Evolutionary conservation across 2,888 invertebrate species (phyloP).

Genomic region (Platynereis dumerilii): DNA sequence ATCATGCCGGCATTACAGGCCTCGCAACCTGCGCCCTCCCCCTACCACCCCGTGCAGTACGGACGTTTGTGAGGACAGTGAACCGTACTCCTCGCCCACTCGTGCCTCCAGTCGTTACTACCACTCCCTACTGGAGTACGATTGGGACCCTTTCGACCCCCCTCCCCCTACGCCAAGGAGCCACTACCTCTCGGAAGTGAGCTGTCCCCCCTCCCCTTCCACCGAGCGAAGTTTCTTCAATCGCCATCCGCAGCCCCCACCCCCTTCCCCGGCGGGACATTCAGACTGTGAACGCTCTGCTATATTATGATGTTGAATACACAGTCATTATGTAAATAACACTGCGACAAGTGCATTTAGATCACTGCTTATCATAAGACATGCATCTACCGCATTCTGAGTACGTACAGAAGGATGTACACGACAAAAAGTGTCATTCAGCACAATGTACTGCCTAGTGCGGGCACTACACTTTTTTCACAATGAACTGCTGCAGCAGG

Average conservation of each 20-base stretch:
- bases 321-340: too few species aligned
- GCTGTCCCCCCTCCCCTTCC: slow-evolving; percentile 71
- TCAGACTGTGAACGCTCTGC: slow-evolving; percentile 47
- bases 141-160: slow-evolving; percentile 73
- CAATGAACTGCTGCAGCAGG: too few species aligned
- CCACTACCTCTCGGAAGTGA: slow-evolving; percentile 72
- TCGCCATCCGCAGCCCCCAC: slow-evolving; percentile 80
- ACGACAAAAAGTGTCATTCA: too few species aligned
- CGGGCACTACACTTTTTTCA: too few species aligned
- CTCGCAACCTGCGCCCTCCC: slow-evolving; percentile 76
- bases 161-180: slow-evolving; percentile 80
- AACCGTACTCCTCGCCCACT: slow-evolving; percentile 49
- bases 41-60: slow-evolving; percentile 90
- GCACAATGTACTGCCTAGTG: too few species aligned
- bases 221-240: slow-evolving; percentile 76
- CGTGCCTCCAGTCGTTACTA: slow-evolving; percentile 28
- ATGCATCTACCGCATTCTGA: too few species aligned
- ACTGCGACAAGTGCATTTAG: too few species aligned
- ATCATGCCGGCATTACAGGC: slow-evolving; percentile 75
- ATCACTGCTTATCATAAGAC: too few species aligned
- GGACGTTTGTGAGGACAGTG: slow-evolving; percentile 80
- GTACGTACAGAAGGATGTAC: too few species aligned
- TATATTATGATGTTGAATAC: too few species aligned
- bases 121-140: slow-evolving; percentile 65
- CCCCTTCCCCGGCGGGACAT: slow-evolving; percentile 76